These are phyloP conservation scores for Paguma larvata DNA, from an alignment of 2,797 vertebrate species.

Conservation along the genomic window DNA sequence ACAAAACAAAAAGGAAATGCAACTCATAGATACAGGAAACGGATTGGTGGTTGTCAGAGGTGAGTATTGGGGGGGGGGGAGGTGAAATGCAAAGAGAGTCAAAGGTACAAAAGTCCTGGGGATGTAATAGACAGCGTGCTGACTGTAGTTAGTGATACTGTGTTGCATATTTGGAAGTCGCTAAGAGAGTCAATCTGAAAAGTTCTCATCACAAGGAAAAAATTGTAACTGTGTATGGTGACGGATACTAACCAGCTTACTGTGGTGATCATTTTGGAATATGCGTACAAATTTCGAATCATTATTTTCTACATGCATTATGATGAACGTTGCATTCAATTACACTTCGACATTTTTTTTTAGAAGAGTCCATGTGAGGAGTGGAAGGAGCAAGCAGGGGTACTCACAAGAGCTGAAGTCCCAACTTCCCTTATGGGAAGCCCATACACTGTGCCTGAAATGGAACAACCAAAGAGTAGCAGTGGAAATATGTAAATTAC, in stretches of 20 bases:
- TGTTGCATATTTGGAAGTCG: not conserved
- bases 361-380: not conserved
- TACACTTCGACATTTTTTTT: not conserved
- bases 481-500: not conserved
- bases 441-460: not conserved
- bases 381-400: not conserved
- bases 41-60: not conserved
- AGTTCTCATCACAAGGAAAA: not conserved
- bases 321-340: not conserved
- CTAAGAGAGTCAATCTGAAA: not conserved
- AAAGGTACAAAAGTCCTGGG: not conserved
- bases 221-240: not conserved
- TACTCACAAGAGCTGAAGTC: not conserved
- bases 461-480: not conserved
- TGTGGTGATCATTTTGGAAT: not conserved
- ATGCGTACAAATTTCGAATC: not conserved
- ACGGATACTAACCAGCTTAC: not conserved
- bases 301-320: not conserved
- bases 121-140: not conserved
- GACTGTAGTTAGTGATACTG: not conserved
- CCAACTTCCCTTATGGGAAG: not conserved
- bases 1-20: not conserved
- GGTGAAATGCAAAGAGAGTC: not conserved
- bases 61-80: not conserved
- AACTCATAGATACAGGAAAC: not conserved